phyloP scores from a whole-genome alignment of 2,797 vertebrate genomes.

The Hypotaenidia philippensis region DNA sequence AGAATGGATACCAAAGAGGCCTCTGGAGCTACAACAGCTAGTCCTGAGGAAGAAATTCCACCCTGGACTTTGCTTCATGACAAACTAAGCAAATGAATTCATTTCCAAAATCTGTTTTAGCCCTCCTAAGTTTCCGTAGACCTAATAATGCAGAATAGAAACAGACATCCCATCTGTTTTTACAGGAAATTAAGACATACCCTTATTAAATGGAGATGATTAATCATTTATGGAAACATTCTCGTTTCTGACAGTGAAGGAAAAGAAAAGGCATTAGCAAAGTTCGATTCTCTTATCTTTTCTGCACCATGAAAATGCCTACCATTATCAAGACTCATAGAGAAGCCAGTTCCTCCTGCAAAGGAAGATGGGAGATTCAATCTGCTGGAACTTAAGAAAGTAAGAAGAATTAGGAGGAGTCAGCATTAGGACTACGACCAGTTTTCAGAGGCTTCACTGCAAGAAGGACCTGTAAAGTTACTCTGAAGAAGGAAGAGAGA shows the following conservation, averaged over 20 bases:
- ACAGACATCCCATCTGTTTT: neutral
- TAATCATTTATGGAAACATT: slow-evolving; percentile 3
- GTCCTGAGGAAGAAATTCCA: neutral
- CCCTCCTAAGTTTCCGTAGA: neutral
- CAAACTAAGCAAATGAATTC: neutral
- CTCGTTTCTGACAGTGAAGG: neutral
- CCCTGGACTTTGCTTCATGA: neutral
- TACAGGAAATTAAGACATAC: slow-evolving; percentile 1
- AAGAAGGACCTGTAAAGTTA: neutral
- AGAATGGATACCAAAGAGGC: neutral
- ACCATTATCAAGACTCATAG: neutral
- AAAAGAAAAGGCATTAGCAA: slow-evolving; percentile 9
- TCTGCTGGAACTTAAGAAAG: neutral
- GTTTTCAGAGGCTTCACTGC: neutral
- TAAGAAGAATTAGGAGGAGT: neutral
- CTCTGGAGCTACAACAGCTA: neutral
- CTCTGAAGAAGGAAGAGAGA: neutral
- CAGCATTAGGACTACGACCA: neutral
- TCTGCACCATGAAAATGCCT: neutral
- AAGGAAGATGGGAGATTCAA: neutral
- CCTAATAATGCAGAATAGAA: neutral
- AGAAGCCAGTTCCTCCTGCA: neutral
- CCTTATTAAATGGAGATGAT: neutral
- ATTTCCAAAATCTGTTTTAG: slow-evolving; percentile 8
- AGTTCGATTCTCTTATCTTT: neutral